Evolutionary conservation across 1,140 invertebrate species (phyloP).

Genomic region (Andrena cerasifolii): DNA sequence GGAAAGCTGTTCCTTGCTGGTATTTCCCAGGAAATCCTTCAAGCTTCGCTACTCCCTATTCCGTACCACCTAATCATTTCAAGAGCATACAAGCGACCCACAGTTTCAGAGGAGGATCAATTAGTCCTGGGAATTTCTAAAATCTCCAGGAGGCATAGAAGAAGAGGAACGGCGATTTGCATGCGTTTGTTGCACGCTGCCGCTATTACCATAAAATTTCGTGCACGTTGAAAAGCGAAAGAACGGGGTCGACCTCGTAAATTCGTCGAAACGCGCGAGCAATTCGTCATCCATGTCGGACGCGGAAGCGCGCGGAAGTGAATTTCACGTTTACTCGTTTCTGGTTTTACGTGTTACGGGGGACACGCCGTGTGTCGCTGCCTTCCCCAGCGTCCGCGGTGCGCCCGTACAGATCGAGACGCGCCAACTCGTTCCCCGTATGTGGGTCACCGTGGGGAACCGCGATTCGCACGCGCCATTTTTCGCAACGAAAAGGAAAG

Average conservation of each 20-base stretch:
- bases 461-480: constrained; percentile 81
- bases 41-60: not conserved
- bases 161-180: not conserved
- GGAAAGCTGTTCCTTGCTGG: not conserved
- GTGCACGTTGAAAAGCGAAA: constrained; percentile 12
- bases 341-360: constrained; percentile 47
- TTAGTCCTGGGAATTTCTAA: too few species aligned
- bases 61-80: not conserved
- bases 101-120: too few species aligned
- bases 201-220: not conserved
- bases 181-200: not conserved
- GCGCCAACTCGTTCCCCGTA: constrained; percentile 47
- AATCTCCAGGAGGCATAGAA: not conserved
- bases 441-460: constrained; percentile 65
- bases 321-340: constrained; percentile 60
- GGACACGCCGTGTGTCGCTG: constrained; percentile 30
- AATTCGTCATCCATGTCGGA: constrained; percentile 41
- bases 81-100: not conserved
- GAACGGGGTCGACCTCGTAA: not conserved
- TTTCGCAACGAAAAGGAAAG: constrained; percentile 83
- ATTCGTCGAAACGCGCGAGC: not conserved
- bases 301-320: constrained; percentile 49
- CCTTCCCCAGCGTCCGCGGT: constrained; percentile 21
- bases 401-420: not conserved
- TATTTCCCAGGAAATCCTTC: not conserved